A percentile compares a stretch with the other conserved stretches of the same genome.
Evolutionary conservation across 1,140 invertebrate species (phyloP).

Genomic region (Whitmania pigra): DNA sequence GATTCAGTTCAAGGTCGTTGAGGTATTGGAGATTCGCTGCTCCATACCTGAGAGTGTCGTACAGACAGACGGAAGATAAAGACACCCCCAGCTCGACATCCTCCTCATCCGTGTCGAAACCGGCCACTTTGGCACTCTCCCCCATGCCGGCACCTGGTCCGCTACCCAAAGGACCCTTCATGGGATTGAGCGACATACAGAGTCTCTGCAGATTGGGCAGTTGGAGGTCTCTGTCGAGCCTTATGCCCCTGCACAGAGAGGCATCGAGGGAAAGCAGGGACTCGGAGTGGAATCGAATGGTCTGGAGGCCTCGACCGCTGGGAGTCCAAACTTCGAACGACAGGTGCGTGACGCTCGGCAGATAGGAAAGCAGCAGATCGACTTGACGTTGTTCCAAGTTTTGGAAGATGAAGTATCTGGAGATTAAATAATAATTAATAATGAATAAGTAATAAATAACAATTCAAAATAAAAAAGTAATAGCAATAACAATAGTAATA

Average conservation of each 20-base stretch:
- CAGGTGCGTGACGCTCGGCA: conserved; percentile 27
- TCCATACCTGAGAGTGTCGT: conserved; percentile 31
- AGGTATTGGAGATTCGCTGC: conserved; percentile 31
- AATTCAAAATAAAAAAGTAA: too few relatives aligned
- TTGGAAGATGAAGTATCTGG: conserved; percentile 34
- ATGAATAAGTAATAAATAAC: too few relatives aligned
- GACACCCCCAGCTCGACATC: background rate
- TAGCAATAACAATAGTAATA: background rate
- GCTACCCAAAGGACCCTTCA: conserved; percentile 33
- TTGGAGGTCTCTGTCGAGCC: conserved; percentile 29
- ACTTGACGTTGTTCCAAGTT: conserved; percentile 30
- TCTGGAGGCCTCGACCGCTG: conserved; percentile 30
- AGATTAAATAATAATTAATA: too few relatives aligned
- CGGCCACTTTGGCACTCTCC: background rate
- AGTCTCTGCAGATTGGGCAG: conserved; percentile 33
- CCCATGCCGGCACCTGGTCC: conserved; percentile 27
- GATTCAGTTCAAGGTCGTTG: conserved; percentile 34
- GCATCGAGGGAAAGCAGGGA: conserved; percentile 35
- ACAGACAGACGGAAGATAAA: conserved; percentile 30
- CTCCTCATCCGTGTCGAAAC: conserved; percentile 4
- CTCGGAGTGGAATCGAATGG: conserved; percentile 29
- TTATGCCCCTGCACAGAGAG: conserved; percentile 36
- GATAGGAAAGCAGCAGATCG: conserved; percentile 28
- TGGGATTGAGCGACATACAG: conserved; percentile 30
- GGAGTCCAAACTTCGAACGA: conserved; percentile 38